Percentiles rank a stretch among this genome's conserved stretches.
Conservation (phyloP, 2,797 vertebrate species). For the Pangasius macronema region DNA sequence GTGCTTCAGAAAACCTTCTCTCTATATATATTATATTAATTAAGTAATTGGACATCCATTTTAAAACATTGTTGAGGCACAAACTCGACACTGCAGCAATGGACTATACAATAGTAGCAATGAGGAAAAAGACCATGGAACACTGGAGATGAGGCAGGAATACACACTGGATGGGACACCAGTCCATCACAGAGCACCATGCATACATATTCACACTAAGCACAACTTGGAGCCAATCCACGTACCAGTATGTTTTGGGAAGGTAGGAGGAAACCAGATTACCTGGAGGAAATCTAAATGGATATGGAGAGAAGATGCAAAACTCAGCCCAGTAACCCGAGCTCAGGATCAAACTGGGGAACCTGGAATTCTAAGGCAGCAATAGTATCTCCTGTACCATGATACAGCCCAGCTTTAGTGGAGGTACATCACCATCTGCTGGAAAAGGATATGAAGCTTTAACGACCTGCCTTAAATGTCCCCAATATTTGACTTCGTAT, state of each 20-base stretch:
- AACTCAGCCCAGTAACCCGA: not conserved
- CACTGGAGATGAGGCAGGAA: not conserved
- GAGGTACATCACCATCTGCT: constrained; percentile 19
- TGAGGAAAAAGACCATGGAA: not conserved
- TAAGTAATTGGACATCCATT: not conserved
- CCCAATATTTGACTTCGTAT: not conserved
- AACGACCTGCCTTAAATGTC: not conserved
- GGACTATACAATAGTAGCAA: not conserved
- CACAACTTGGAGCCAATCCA: not conserved
- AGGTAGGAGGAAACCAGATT: not conserved
- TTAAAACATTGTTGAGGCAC: not conserved
- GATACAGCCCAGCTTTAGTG: not conserved
- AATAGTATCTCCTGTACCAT: not conserved
- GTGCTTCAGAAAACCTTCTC: not conserved
- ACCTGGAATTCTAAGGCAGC: not conserved
- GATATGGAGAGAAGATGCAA: not conserved
- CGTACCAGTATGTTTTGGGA: not conserved
- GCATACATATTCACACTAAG: not conserved
- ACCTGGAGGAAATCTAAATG: not conserved
- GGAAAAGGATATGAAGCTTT: not conserved
- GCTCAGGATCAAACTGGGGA: not conserved
- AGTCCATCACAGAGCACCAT: not conserved
- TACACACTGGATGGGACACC: not conserved
- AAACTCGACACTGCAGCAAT: not conserved
- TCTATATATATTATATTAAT: not conserved